phyloP scores from a whole-genome alignment of 2,888 invertebrate species.

The Agonopterix arenella region DNA sequence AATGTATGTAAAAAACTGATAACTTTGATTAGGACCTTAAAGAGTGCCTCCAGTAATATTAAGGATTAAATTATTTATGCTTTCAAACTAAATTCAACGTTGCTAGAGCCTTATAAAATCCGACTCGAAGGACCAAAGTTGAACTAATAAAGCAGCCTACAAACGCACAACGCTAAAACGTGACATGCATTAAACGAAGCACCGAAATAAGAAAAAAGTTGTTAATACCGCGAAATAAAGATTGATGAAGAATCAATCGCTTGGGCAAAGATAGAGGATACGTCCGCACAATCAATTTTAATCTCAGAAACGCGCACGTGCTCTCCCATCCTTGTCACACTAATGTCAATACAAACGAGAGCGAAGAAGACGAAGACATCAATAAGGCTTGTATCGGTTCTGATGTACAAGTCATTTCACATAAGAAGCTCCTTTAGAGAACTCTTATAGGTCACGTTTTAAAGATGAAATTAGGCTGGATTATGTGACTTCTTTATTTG shows the following conservation, averaged over 20 bases:
- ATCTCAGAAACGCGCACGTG: constrained; percentile 61
- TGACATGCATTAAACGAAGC: constrained; percentile 20
- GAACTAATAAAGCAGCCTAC: background rate
- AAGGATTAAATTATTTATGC: no score
- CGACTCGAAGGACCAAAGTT: background rate
- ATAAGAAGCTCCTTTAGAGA: no score
- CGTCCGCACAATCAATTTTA: constrained; percentile 73
- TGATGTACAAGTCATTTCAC: constrained; percentile 10
- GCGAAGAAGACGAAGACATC: constrained; percentile 31
- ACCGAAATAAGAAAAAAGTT: constrained; percentile 37
- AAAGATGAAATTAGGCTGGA: no score
- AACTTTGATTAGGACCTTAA: no score
- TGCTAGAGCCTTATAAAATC: no score
- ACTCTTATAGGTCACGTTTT: no score
- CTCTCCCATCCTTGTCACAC: constrained; percentile 25
- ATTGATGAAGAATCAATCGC: constrained; percentile 75
- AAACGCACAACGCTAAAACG: constrained; percentile 12
- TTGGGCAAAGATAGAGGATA: constrained; percentile 57
- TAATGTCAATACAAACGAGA: constrained; percentile 8
- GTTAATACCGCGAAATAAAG: constrained; percentile 64
- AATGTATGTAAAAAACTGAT: no score
- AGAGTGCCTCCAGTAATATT: no score
- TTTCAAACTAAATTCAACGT: no score
- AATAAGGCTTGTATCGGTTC: constrained; percentile 47
- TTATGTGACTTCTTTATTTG: no score